phyloP scores from a whole-genome alignment of 2,113 vertebrate species.

The Phodopus roborovskii region DNA sequence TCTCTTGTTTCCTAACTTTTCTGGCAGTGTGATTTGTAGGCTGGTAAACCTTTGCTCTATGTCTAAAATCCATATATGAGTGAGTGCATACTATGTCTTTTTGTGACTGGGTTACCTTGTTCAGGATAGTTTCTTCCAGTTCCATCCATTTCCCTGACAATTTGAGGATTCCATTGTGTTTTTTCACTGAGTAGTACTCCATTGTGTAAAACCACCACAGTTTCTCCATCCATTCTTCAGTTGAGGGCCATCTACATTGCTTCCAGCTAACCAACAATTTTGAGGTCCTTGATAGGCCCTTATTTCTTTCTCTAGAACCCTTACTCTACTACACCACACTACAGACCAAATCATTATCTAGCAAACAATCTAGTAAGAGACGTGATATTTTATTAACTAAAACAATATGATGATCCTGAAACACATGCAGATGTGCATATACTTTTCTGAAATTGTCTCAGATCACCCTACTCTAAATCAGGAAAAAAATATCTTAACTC shows the following conservation, averaged over 20 bases:
- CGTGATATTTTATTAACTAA: slow-evolving; percentile 19
- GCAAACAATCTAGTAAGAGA: not conserved
- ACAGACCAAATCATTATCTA: not conserved
- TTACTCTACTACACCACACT: not conserved
- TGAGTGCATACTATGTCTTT: no score
- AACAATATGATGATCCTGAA: not conserved
- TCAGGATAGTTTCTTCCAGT: no score
- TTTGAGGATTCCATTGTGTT: no score
- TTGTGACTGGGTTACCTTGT: no score
- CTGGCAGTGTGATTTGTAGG: no score
- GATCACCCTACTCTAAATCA: not conserved
- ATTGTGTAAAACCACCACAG: not conserved
- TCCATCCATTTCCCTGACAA: no score
- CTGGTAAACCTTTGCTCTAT: no score
- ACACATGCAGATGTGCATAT: not conserved
- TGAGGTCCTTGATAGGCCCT: not conserved
- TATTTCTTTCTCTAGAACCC: not conserved
- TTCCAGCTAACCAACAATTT: not conserved
- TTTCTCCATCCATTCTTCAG: no score
- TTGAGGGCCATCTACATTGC: no score
- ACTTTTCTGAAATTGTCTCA: not conserved
- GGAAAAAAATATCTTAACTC: not conserved
- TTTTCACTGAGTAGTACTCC: no score
- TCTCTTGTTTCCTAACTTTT: no score
- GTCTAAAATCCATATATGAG: no score